Evolutionary conservation across 1,140 invertebrate species (phyloP).

Genomic region (Acyrthosiphon pisum): DNA sequence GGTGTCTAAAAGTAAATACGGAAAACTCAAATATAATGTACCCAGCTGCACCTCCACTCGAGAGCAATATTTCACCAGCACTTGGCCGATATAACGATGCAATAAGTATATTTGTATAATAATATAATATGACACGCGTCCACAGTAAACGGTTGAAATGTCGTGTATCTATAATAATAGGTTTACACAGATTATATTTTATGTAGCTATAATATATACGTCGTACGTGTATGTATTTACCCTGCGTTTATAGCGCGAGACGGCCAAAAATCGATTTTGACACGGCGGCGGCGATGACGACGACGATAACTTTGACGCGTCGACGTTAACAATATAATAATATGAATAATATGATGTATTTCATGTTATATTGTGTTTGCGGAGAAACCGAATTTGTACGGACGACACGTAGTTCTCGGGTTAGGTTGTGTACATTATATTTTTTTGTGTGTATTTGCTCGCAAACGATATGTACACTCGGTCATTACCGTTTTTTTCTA

Average conservation of each 20-base stretch:
- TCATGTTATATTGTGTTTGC: background rate
- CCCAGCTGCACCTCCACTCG: background rate
- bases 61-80: background rate
- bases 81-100: background rate
- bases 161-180: background rate
- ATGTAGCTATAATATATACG: background rate
- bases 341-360: constrained; percentile 3
- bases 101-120: background rate
- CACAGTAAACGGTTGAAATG: background rate
- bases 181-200: constrained; percentile 16
- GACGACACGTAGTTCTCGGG: background rate
- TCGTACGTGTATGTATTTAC: background rate
- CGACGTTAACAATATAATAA: background rate
- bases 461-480: background rate
- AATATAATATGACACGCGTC: constrained; percentile 5
- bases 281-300: background rate
- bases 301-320: background rate
- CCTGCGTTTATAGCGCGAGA: background rate
- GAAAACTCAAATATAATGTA: background rate
- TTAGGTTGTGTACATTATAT: background rate
- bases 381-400: background rate
- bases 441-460: background rate
- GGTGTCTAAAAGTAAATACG: background rate
- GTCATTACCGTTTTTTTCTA: background rate
- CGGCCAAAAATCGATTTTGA: background rate